Evolutionary conservation across 2,113 vertebrate genomes (phyloP), one percentile per base, ranked within the genome.

Genomic region (Xyliphius kryptos): DNA sequence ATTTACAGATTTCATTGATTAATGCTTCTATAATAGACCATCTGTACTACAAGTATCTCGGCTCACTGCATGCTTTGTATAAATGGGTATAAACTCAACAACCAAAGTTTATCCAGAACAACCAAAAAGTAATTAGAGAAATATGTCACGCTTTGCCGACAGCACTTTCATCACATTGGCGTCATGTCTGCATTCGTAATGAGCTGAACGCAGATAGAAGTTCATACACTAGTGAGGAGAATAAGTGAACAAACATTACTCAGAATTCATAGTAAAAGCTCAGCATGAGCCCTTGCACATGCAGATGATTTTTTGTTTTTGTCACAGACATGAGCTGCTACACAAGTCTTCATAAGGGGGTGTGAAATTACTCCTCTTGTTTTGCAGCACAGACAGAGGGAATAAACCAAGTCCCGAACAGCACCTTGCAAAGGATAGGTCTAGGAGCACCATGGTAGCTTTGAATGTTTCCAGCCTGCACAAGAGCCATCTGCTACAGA

Each of bases 371-470:
- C 77, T 58, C 54, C 70, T 61, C 40, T 14, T 16, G 44, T 32
- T 52, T 58, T 48, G 56, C 61, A 68, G 32, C n/a, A 72, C 53
- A 60, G 60, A n/a, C 10, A 20, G 59, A 49, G 54, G 0, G 9
- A 40, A 60, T 51, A 43, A 5, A 56, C 12, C 21, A 59, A 1
- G 7, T 50, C 57, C 61, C 63, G 21, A 16, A 20, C 22, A 54
- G 60, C 49, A 76, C 48, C 48, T 50, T 12, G 50, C 62, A 47
- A 62, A 22, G n/a, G 68, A 64, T 54, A 49, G 44, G 9, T 11
- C 63, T 12, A 58, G 58, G 43, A 59, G 2, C 51, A 68, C 16
- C 3, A 88, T 89, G 90, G 61, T 81, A 41, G 21, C 11, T 0
- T 55, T 63, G 56, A 77, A 78, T 43, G 53, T 71, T 5, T 62